Percentiles rank a stretch among this genome's conserved stretches.
These are phyloP conservation scores for Amphimallon solstitiale DNA, from an alignment of 2,888 invertebrate genomes.

Conservation along the genomic window DNA sequence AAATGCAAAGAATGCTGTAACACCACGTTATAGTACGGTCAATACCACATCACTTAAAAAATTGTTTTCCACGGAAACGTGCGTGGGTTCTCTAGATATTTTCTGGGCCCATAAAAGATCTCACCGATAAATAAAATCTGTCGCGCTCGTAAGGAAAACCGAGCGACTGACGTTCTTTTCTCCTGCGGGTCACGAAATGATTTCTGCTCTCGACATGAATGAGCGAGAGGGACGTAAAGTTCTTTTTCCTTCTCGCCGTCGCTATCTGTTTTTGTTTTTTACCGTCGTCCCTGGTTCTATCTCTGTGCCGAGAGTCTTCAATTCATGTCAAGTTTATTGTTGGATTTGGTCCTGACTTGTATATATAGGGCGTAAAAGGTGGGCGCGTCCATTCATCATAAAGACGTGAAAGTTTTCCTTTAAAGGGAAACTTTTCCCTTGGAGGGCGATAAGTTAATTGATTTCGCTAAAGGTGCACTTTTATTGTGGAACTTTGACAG, in stretches of 20 bases:
- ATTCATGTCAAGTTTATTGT: slow-evolving; percentile 13
- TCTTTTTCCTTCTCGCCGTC: background rate
- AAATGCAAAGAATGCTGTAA: background rate
- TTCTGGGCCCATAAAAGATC: background rate
- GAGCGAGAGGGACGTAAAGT: background rate
- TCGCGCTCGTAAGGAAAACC: background rate
- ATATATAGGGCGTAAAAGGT: no score
- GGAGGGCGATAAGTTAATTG: slow-evolving; percentile 12
- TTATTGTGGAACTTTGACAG: slow-evolving; percentile 1
- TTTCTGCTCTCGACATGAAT: background rate
- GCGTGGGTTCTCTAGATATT: background rate
- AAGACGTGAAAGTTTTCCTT: slow-evolving; percentile 13
- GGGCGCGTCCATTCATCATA: background rate
- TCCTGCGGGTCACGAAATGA: background rate
- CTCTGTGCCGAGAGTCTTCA: background rate
- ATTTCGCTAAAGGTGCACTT: background rate
- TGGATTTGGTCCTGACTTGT: background rate
- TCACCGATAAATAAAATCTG: background rate
- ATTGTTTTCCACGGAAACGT: background rate
- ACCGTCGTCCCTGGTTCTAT: background rate
- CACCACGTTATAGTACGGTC: background rate
- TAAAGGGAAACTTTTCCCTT: background rate
- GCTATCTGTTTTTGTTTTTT: background rate
- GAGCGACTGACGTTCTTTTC: background rate
- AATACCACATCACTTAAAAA: slow-evolving; percentile 3